A percentile compares a stretch with the other conserved stretches of the same genome.
phyloP scores from a whole-genome alignment of 2,888 invertebrate genomes.

The Xanthia togata region DNA sequence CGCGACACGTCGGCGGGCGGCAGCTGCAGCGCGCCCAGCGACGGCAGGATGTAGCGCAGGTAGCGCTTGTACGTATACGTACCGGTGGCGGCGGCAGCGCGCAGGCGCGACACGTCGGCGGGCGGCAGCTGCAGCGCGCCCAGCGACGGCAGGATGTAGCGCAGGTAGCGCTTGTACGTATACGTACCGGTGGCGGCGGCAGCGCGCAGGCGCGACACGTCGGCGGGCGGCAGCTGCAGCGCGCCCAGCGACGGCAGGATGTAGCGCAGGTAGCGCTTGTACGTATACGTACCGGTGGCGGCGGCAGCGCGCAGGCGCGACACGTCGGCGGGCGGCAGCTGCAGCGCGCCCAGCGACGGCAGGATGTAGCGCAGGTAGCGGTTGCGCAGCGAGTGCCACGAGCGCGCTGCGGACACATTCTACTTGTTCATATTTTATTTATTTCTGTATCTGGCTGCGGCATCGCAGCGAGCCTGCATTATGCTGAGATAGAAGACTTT shows the following conservation, averaged over 20 bases:
- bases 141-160: conserved; percentile 60
- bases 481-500: too few relatives aligned
- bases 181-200: too few relatives aligned
- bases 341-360: conserved; percentile 76
- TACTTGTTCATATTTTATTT: too few relatives aligned
- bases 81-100: too few relatives aligned
- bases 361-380: conserved; percentile 86
- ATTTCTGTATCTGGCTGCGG: too few relatives aligned
- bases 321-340: conserved; percentile 70
- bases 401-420: conserved; percentile 70
- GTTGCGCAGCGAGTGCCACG: conserved; percentile 87
- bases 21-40: conserved; percentile 74
- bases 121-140: conserved; percentile 72
- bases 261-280: conserved; percentile 84
- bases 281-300: conserved; percentile 46
- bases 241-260: conserved; percentile 63
- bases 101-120: too few relatives aligned
- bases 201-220: too few relatives aligned
- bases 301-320: conserved; percentile 73
- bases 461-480: too few relatives aligned
- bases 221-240: conserved; percentile 71
- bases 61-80: too few relatives aligned
- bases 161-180: too few relatives aligned
- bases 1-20: conserved; percentile 45
- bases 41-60: too few relatives aligned